Evolutionary conservation across 2,797 vertebrate genomes (phyloP), one percentile per base, ranked within the genome.

Genomic region (Brotula barbata): DNA sequence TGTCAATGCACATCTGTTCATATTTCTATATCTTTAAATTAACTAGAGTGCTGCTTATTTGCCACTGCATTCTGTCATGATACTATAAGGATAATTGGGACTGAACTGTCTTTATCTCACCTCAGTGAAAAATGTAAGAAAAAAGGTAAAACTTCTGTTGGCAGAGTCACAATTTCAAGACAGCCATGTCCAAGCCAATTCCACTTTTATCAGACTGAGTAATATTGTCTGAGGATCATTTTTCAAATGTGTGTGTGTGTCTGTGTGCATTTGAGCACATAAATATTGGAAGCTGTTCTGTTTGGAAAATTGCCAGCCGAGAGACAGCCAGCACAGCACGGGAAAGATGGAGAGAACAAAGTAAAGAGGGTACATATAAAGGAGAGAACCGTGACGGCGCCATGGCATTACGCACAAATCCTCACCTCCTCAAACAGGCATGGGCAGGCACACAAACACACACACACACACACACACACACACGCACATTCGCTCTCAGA

Each of bases 191-290:
- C 59, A 69, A 73, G 58, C 78, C 73, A 81, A 58, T 84, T 81
- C 68, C 62, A 79, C 62, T 80, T 83, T 81, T 60, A 64, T 70
- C 72, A 83, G 72, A 77, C 77, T 71, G 67, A 59, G 45, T 75
- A 64, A 82, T 77, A 76, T 75, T 78, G 80, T 86, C 69, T 73
- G 65, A 83, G 72, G 73, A 87, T 87, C 70, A 65, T 58, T 87
- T 84, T 73, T 63, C 72, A 77, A 70, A 68, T 66, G 58, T 56
- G 49, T 69, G 42, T 55, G 25, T 62, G 25, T 21, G 51, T 6
- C 5, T 42, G 13, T 56, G 13, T 68, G 50, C 49, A 57, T 71
- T 75, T 46, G 55, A 68, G 68, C 57, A 67, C 61, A 58, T 74
- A 74, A 67, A 78, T 77, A 73, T 68, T 80, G 77, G 75, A 82